Evolutionary conservation across 1,140 invertebrate species (phyloP).

Genomic region (Pectinophora gossypiella): DNA sequence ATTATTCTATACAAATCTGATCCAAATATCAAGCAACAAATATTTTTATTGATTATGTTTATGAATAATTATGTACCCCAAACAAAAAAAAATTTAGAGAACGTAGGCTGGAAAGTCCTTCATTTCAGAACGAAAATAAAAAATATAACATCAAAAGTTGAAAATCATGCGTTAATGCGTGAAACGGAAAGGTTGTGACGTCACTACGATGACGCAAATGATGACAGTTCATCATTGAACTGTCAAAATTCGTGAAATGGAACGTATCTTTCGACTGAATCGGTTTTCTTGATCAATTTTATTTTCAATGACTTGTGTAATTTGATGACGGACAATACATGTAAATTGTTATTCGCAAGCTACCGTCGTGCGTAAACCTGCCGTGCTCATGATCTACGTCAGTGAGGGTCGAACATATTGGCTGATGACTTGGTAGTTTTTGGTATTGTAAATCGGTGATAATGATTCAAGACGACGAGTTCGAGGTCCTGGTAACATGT

Average conservation of each 20-base stretch:
- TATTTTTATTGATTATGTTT: too few species aligned
- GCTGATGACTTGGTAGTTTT: conserved; percentile 17
- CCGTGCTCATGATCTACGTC: conserved; percentile 30
- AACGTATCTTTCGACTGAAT: conserved; percentile 31
- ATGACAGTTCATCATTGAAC: conserved; percentile 17
- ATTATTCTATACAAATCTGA: too few species aligned
- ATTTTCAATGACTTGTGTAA: conserved; percentile 62
- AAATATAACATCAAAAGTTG: too few species aligned
- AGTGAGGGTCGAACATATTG: conserved; percentile 17
- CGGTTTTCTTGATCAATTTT: conserved; percentile 18
- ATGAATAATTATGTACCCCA: too few species aligned
- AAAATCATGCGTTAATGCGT: too few species aligned
- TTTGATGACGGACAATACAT: conserved; percentile 34
- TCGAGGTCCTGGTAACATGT: conserved; percentile 39
- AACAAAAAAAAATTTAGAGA: too few species aligned
- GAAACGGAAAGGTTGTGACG: neutral
- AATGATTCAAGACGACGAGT: conserved; percentile 63
- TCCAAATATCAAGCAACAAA: too few species aligned
- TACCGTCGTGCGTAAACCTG: conserved; percentile 19
- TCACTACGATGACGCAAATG: neutral
- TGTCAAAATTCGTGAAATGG: conserved; percentile 39
- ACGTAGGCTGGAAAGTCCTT: too few species aligned
- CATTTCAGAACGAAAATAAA: too few species aligned
- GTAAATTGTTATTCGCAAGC: conserved; percentile 13
- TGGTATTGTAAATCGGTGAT: conserved; percentile 24